Evolutionary conservation across 2,888 invertebrate genomes (phyloP), one percentile per base, ranked within the genome.

Genomic region (Drosophila dives): DNA sequence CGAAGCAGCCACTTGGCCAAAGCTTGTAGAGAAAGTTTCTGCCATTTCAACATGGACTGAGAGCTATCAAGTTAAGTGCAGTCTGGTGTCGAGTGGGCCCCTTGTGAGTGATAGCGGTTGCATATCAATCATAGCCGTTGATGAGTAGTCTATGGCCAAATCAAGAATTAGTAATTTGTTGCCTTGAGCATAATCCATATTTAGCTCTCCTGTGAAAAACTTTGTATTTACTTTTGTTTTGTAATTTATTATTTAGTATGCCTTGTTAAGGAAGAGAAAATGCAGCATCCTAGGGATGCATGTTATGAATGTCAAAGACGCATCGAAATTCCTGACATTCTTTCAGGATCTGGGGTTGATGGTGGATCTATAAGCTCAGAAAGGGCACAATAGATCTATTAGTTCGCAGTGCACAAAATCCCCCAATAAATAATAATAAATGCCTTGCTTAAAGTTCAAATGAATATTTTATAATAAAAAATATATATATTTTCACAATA

Each of bases 51-150:
- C 20, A 53, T 33, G n/a, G 17, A 38, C 56, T 32, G 56, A 12
- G 42, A 38, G 68, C 55, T 64, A 78, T 76, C 54, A 79, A 64
- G n/a, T 64, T 59, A 49, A 76, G 76, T 77, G 80, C 75, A 29
- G 4, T 45, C 12, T 40, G 33, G 34, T 64, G 77, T 45, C 42
- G 33, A 49, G 38, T 29, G n/a, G 20, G 51, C n/a, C 32, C 48
- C 55, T 33, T 48, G 51, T 20, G 58, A 40, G 34, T 58, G 7
- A 32, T 23, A 63, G 8, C 51, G 29, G 34, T 23, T 29, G 50
- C 49, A 45, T 53, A 77, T 77, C 70, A 60, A 80, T 77, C 77
- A 77, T 75, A 34, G 32, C 20, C 32, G 48, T 17, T 69, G 63
- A 26, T 40, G 12, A 3, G 17, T 23, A 48, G 45, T 53, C 34